A percentile compares a stretch with the other conserved stretches of the same genome.
These are phyloP conservation scores for Piaya cayana DNA, from an alignment of 2,113 vertebrate species.

Conservation along the genomic window DNA sequence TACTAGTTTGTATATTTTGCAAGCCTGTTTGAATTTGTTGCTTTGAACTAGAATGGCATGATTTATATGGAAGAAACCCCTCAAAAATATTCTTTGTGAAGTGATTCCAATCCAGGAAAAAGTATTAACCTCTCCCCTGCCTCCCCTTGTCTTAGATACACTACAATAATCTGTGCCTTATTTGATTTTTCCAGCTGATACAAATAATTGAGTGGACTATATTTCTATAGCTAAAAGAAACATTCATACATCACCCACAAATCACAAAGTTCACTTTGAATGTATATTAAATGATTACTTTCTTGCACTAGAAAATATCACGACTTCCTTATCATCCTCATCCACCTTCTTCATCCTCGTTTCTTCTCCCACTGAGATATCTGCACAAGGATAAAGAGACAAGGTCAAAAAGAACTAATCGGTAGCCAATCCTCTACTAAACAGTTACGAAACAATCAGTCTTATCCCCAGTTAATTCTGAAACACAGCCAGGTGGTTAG, in stretches of 20 bases:
- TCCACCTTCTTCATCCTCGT: background rate
- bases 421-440: background rate
- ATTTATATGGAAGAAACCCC: constrained; percentile 40
- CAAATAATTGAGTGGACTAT: background rate
- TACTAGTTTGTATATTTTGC: constrained; percentile 51
- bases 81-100: constrained; percentile 60
- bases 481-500: constrained; percentile 34
- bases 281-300: constrained; percentile 39
- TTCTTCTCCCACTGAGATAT: constrained; percentile 6
- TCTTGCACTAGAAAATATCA: constrained; percentile 6
- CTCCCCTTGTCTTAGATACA: background rate
- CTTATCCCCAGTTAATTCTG: constrained; percentile 53
- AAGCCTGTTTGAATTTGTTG: constrained; percentile 53
- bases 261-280: constrained; percentile 25
- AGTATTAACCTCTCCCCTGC: background rate
- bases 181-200: constrained; percentile 1
- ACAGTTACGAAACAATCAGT: background rate
- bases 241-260: background rate
- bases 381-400: background rate
- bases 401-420: background rate
- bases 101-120: constrained; percentile 24
- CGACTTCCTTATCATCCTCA: background rate
- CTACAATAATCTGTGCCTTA: background rate
- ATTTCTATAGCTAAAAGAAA: constrained; percentile 20
- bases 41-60: constrained; percentile 48